Conservation (phyloP, 2,888 invertebrate genomes). For the Aquatica leii region DNA sequence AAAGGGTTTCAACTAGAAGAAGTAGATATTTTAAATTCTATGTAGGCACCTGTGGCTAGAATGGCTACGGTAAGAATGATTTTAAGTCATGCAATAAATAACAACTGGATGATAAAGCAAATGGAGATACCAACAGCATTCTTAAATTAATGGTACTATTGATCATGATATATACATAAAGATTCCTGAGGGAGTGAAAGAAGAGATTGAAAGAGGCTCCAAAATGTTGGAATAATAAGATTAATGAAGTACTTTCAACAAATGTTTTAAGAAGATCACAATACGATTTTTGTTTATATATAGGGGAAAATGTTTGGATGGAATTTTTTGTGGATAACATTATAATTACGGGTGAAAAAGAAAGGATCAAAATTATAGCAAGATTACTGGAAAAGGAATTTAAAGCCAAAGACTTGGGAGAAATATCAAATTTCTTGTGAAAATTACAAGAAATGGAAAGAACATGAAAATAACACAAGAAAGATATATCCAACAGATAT, state of each 20-base stretch:
- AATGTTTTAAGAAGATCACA: slow-evolving; percentile 15
- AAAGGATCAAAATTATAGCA: slow-evolving; percentile 25
- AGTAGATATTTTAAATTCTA: slow-evolving; percentile 1
- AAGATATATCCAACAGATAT: slow-evolving; percentile 7
- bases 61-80: slow-evolving; percentile 10
- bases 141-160: too few species aligned
- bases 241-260: slow-evolving; percentile 14
- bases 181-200: slow-evolving; percentile 19
- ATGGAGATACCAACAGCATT: slow-evolving; percentile 29
- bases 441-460: slow-evolving; percentile 7
- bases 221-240: slow-evolving; percentile 25
- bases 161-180: slow-evolving; percentile 24
- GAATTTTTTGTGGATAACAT: slow-evolving; percentile 21
- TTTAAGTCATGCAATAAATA: slow-evolving; percentile 2
- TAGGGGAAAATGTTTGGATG: slow-evolving; percentile 10
- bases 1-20: slow-evolving; percentile 41
- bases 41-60: slow-evolving; percentile 25
- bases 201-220: slow-evolving; percentile 17
- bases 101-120: slow-evolving; percentile 18
- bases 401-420: slow-evolving; percentile 11
- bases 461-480: slow-evolving; percentile 10
- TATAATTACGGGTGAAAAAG: slow-evolving; percentile 35
- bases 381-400: slow-evolving; percentile 10
- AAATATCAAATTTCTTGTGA: slow-evolving; percentile 14
- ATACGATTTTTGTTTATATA: slow-evolving; percentile 22